phyloP scores from a whole-genome alignment of 2,888 invertebrate genomes.

The Zaprionus bogoriensis region DNA sequence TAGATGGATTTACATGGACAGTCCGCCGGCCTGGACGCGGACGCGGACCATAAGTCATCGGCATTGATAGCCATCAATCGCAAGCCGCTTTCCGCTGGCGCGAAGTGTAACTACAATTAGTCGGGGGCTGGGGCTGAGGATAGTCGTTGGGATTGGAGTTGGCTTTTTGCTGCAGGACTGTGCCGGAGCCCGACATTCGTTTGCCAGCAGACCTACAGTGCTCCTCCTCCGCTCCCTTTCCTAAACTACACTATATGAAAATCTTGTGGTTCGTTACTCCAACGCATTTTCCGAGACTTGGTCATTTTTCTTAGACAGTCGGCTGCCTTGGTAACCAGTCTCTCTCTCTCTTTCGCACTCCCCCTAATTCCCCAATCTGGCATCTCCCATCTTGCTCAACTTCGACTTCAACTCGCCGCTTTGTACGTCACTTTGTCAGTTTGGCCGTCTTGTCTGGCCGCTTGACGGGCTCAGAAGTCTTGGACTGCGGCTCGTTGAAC shows the following conservation, averaged over 20 bases:
- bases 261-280: constrained; percentile 68
- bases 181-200: constrained; percentile 12
- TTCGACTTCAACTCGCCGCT: constrained; percentile 21
- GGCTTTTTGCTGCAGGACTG: too few species aligned
- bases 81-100: constrained; percentile 59
- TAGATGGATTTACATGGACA: constrained; percentile 59
- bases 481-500: constrained; percentile 76
- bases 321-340: constrained; percentile 57
- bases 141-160: too few species aligned
- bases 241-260: constrained; percentile 33
- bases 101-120: constrained; percentile 75
- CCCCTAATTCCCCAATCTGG: too few species aligned
- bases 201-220: constrained; percentile 31
- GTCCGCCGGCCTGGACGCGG: constrained; percentile 2
- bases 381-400: background rate
- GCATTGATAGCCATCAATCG: constrained; percentile 78
- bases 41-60: constrained; percentile 67
- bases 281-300: constrained; percentile 74
- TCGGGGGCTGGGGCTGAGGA: constrained; percentile 45
- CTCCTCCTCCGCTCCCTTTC: background rate
- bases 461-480: constrained; percentile 49
- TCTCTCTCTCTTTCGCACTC: background rate
- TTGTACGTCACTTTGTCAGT: constrained; percentile 63
- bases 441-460: constrained; percentile 37
- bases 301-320: constrained; percentile 65